phyloP scores from a whole-genome alignment of 2,797 vertebrate genomes.

The Decapterus maruadsi region DNA sequence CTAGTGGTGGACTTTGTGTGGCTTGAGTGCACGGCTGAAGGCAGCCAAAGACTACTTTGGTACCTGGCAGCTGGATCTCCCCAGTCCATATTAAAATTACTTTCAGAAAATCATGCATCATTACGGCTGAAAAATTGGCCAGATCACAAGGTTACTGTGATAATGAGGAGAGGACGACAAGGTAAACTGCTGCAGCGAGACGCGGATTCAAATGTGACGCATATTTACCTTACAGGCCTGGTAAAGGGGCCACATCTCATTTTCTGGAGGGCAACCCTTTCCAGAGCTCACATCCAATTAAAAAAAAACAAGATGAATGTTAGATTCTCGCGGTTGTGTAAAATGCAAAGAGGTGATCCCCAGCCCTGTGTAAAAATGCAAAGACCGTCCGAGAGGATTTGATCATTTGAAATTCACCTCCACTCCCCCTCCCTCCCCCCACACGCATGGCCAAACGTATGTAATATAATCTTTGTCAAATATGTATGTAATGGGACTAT shows the following conservation, averaged over 20 bases:
- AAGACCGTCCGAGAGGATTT: conserved; percentile 35
- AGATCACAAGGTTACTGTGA: conserved; percentile 76
- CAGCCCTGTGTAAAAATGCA: conserved; percentile 50
- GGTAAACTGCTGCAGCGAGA: conserved; percentile 61
- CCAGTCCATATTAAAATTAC: conserved; percentile 67
- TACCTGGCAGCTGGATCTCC: conserved; percentile 71
- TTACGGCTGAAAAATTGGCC: conserved; percentile 64
- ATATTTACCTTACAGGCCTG: conserved; percentile 64
- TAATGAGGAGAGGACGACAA: conserved; percentile 77
- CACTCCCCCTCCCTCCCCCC: neutral
- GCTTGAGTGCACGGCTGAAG: conserved; percentile 62
- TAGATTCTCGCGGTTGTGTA: conserved; percentile 34
- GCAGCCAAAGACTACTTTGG: conserved; percentile 71
- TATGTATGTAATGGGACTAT: conserved; percentile 60
- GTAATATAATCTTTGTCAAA: conserved; percentile 68
- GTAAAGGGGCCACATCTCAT: conserved; percentile 45
- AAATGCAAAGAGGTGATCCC: conserved; percentile 44
- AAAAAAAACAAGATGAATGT: conserved; percentile 71
- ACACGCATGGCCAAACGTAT: conserved; percentile 12
- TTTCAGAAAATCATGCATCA: conserved; percentile 70
- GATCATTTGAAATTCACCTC: conserved; percentile 51
- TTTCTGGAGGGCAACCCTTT: conserved; percentile 58
- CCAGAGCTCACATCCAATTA: conserved; percentile 76
- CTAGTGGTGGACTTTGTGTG: conserved; percentile 61
- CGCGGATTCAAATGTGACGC: conserved; percentile 50